Conservation (phyloP, 2,113 vertebrate species). For the Aramus guarauna region DNA sequence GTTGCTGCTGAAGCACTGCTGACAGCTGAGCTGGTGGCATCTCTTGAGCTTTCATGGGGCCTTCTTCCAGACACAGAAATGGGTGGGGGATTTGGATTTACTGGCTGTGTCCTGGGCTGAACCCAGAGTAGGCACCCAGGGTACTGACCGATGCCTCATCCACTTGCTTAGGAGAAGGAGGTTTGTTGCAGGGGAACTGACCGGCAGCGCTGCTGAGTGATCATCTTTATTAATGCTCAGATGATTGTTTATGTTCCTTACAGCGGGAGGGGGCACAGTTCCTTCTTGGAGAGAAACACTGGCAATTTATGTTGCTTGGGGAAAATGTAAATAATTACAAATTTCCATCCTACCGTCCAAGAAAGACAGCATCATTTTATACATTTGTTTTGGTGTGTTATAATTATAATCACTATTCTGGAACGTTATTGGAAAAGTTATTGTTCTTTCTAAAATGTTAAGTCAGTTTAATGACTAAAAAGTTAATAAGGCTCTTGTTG, state of each 20-base stretch:
- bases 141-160: not conserved
- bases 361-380: not conserved
- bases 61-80: not conserved
- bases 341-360: constrained; percentile 52
- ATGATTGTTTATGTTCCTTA: not conserved
- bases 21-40: not conserved
- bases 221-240: not conserved
- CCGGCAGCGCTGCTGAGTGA: not conserved
- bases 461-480: constrained; percentile 26
- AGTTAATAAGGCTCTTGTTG: constrained; percentile 11
- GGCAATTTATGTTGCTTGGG: not conserved
- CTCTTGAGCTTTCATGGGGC: not conserved
- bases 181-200: not conserved
- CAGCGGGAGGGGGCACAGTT: not conserved
- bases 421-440: not conserved
- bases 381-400: not conserved
- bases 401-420: not conserved
- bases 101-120: not conserved
- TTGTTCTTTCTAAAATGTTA: constrained; percentile 30
- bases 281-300: not conserved
- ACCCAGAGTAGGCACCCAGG: too few species aligned
- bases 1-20: not conserved
- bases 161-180: not conserved
- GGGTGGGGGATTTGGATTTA: not conserved
- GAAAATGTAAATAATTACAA: constrained; percentile 35